Evolutionary conservation across 1,140 invertebrate species (phyloP).

Genomic region (Tetragnatha versicolor): DNA sequence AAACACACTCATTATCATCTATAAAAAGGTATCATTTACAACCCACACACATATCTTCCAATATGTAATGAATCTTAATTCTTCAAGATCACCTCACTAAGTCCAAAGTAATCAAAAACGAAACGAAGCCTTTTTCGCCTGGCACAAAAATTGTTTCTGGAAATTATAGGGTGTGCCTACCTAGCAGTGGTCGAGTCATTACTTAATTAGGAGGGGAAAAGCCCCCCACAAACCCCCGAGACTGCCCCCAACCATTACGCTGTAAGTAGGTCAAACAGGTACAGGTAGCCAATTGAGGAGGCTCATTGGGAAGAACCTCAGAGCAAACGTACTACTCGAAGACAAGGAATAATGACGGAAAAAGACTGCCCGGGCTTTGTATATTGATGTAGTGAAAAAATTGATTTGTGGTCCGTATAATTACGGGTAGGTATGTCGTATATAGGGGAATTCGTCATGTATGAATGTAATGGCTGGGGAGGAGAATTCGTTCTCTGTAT

Average conservation of each 20-base stretch:
- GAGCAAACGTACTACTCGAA: no score
- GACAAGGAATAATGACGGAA: conserved; percentile 1
- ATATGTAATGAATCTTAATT: no score
- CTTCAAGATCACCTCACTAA: no score
- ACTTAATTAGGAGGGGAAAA: conserved; percentile 32
- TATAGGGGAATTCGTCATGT: conserved; percentile 15
- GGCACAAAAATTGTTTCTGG: conserved; percentile 20
- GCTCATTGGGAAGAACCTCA: no score
- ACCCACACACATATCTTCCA: no score
- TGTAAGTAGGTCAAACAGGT: conserved; percentile 29
- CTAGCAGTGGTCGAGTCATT: conserved; percentile 16
- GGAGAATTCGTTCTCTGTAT: conserved; percentile 12
- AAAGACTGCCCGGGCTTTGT: conserved; percentile 9
- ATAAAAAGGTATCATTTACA: no score
- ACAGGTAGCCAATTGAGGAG: conserved; percentile 4
- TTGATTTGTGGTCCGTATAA: conserved; percentile 31
- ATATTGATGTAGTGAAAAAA: conserved; percentile 33
- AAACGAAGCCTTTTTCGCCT: not conserved
- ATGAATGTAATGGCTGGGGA: not conserved
- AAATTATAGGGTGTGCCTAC: conserved; percentile 37
- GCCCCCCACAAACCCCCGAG: not conserved
- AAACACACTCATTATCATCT: no score
- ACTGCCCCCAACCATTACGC: not conserved
- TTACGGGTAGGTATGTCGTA: conserved; percentile 11
- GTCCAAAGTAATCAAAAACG: conserved; percentile 27